Base-by-base conservation (phyloP, 1,140 invertebrate species). In the Drosophila mauritiana region DNA sequence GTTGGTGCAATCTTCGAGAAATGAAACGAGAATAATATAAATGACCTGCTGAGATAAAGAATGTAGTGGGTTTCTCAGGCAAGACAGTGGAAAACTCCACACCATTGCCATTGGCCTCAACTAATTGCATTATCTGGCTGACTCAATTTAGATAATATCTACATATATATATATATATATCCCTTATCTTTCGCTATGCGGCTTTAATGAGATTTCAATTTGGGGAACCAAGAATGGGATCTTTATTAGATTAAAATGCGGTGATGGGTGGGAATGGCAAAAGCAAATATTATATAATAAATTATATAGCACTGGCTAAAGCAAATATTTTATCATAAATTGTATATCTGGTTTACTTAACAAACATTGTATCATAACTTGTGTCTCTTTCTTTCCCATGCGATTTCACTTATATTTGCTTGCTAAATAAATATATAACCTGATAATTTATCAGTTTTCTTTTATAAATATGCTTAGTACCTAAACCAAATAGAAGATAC, bases 91-190 rank as follows among this genome's bases (percentile, higher is more conserved):
- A 51, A 51, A 51, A 40, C 58, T 34, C 15, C 62, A 42, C 64
- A 34, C n/a, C 39, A 15, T 17, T 17, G 17, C 36, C 43, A 22
- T 55, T 67, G 55, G 73, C 73, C 63, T 43, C 62, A 53, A 62
- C 68, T 86, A 82, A 88, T 86, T 88, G 83, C 75, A 86, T 86
- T 88, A 86, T 88, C 82, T 68, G 68, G 37, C 40, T 88, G 82
- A 88, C 58, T 86, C 78, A 86, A 86, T 86, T 85, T 70, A 72
- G 20, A 15, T 4, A 36, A 15, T 7, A 59, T 20, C 56, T 56
- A 55, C 17, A 51, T 2, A 55, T 25, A 56, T 39, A 46, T 17
- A 46, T 36, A 40, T 40, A 56, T 42, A 45, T n/a, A 48, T 39
- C 37, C 48, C 82, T 82, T 85, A 85, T 85, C 82, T 84, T 36